Conservation (phyloP, 2,888 invertebrate species). For the Pomacea canaliculata region DNA sequence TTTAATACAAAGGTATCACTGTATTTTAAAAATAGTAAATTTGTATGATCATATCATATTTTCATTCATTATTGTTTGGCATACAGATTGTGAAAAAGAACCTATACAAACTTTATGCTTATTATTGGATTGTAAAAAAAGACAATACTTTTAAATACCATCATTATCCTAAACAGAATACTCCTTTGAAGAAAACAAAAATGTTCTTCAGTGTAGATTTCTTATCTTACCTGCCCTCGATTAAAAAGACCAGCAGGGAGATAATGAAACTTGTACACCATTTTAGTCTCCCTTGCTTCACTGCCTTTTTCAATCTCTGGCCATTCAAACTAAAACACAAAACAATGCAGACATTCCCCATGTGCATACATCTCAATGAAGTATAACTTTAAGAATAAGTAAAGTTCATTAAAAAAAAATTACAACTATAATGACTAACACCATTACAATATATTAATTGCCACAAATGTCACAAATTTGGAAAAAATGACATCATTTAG, state of each 20-base stretch:
- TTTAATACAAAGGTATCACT: too few relatives aligned
- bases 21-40: too few relatives aligned
- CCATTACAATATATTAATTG: not conserved
- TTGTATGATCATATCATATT: too few relatives aligned
- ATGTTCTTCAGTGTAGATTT: not conserved
- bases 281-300: slow-evolving; percentile 53
- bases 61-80: too few relatives aligned
- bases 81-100: too few relatives aligned
- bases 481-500: too few relatives aligned
- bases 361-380: not conserved
- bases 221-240: slow-evolving; percentile 61
- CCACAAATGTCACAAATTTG: not conserved
- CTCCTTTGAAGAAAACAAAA: not conserved
- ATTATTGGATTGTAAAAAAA: too few relatives aligned
- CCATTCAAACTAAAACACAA: slow-evolving; percentile 53
- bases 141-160: too few relatives aligned
- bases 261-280: slow-evolving; percentile 67
- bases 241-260: slow-evolving; percentile 69
- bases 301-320: slow-evolving; percentile 52
- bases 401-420: not conserved
- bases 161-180: too few relatives aligned
- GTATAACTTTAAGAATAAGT: not conserved
- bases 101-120: too few relatives aligned
- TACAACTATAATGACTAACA: not conserved
- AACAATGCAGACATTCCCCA: not conserved